Conservation (phyloP, 2,113 vertebrate genomes). For the Procavia capensis region DNA sequence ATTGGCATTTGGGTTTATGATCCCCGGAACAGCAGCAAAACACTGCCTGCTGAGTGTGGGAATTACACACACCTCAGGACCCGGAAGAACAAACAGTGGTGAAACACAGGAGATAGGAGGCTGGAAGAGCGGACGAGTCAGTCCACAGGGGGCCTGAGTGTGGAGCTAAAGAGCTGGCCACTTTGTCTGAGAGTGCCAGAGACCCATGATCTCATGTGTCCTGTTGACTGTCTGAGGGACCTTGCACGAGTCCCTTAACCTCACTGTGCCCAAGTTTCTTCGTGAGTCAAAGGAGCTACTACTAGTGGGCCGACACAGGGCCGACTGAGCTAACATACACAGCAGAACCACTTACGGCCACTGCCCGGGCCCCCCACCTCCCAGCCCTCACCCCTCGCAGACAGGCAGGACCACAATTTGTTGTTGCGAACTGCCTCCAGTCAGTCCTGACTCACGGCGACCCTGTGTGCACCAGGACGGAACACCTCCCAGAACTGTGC, state of each 20-base stretch:
- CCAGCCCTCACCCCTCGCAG: neutral
- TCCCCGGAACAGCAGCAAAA: neutral
- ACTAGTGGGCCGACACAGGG: neutral
- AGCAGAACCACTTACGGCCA: too few relatives aligned
- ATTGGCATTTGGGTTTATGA: neutral
- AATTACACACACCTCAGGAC: neutral
- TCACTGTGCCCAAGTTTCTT: neutral
- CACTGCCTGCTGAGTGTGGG: neutral
- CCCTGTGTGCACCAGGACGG: too few relatives aligned
- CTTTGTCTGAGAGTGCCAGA: neutral
- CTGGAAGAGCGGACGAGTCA: neutral
- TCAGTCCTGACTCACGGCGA: too few relatives aligned
- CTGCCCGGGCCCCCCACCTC: too few relatives aligned
- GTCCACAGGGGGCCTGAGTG: neutral
- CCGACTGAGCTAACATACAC: neutral
- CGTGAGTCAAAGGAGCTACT: too few relatives aligned
- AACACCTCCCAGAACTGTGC: too few relatives aligned
- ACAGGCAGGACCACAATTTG: rapidly evolving
- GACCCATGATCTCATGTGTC: neutral
- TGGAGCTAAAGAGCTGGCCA: neutral
- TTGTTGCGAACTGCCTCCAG: too few relatives aligned
- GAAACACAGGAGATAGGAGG: neutral
- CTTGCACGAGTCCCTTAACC: neutral
- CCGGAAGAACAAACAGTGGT: neutral
- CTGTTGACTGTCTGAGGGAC: neutral